phyloP scores from a whole-genome alignment of 2,888 invertebrate species.

The Loripinus fragilis region DNA sequence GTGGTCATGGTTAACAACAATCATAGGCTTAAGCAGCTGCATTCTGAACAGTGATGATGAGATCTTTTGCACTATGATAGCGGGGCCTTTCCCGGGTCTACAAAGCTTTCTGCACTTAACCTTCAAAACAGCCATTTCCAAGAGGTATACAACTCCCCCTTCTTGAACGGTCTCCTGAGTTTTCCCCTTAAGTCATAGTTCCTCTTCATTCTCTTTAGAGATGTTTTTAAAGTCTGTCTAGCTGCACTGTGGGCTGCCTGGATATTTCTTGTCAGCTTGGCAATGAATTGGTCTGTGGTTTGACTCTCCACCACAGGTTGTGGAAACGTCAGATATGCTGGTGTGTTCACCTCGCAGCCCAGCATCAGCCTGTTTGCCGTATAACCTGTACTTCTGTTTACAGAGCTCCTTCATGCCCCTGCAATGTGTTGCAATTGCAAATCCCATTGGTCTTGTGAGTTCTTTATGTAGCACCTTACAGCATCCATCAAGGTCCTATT shows the following conservation, averaged over 20 bases:
- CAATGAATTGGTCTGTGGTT: not conserved
- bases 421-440: conserved; percentile 21
- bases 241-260: not conserved
- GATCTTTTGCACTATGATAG: too few species aligned
- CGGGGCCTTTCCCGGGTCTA: too few species aligned
- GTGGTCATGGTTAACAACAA: too few species aligned
- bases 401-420: conserved; percentile 4
- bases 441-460: conserved; percentile 22
- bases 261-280: not conserved
- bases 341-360: not conserved
- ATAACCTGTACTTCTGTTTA: not conserved
- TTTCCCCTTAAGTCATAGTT: not conserved
- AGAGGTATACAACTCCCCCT: too few species aligned
- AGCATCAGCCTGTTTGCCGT: not conserved
- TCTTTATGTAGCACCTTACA: conserved; percentile 16
- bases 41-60: too few species aligned
- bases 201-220: not conserved
- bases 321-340: not conserved
- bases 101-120: too few species aligned
- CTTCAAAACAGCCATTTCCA: too few species aligned
- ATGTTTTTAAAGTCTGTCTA: not conserved
- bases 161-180: too few species aligned
- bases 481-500: conserved; percentile 21
- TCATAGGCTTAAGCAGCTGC: too few species aligned
- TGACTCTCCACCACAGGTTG: not conserved